Evolutionary conservation across 1,140 invertebrate species (phyloP), one percentile per base, ranked within the genome.

Genomic region (Pteromalus puparum): DNA sequence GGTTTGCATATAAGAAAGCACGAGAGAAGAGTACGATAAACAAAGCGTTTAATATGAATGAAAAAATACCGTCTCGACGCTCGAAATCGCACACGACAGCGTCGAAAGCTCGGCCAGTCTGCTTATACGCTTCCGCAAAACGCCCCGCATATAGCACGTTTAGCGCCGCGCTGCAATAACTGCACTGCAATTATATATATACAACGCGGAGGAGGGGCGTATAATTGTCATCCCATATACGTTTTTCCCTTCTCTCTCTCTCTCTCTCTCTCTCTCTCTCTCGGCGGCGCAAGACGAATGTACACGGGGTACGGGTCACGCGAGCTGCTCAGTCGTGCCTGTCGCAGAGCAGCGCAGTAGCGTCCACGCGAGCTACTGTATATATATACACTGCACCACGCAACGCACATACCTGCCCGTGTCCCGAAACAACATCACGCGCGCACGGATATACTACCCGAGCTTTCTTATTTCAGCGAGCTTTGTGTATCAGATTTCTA

Each of bases 201-300:
- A 21, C 18, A 21, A n/a, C 21, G 10, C 21, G 42, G 48, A 88
- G 90, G 90, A 61, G 21, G 53, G 53, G 53, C 18, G 18, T 91
- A 92, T 93, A 92, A 93, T 93, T 93, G 92, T 92, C 92, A 92
- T 93, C 91, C 90, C 90, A 89, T 87, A 90, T 91, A 89, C 88
- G 88, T 90, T 91, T 91, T 91, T 84, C 68, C 86, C 85, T 80
- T 84, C 84, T 81, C 78, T 80, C 70, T 48, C 30, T 30, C 30
- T 30, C 30, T 30, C 30, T 30, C 30, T 30, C 1, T 30, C 30
- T 30, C 30, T 1, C 30, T 30, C 30, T 30, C 30, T 30, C 30
- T 30, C 30, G 38, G 79, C 70, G 87, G 88, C 87, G 2, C 38
- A 42, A 42, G 38, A 42, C 38, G 38, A 42, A 42, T 61, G 18